phyloP scores from a whole-genome alignment of 2,113 vertebrate genomes.

The Brachyhypopomus occidentalis region DNA sequence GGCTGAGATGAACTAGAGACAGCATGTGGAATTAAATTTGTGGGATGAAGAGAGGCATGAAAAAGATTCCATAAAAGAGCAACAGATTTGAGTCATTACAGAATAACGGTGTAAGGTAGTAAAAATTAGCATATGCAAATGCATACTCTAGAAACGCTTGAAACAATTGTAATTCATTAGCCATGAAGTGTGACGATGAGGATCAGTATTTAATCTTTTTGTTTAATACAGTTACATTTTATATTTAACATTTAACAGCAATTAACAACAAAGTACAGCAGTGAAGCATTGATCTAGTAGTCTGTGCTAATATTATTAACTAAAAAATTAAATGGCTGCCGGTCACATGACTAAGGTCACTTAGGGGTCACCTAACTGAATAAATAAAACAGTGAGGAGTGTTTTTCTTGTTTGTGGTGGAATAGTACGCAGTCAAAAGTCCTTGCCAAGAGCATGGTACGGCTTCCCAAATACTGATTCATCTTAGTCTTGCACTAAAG shows the following conservation, averaged over 20 bases:
- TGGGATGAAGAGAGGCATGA: neutral
- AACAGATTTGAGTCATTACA: neutral
- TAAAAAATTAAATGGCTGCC: neutral
- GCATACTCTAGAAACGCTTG: neutral
- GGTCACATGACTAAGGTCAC: slow-evolving; percentile 9
- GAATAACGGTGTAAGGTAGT: neutral
- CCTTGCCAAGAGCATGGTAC: neutral
- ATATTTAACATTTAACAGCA: neutral
- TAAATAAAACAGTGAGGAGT: slow-evolving; percentile 10
- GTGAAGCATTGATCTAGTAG: neutral
- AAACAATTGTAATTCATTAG: slow-evolving; percentile 19
- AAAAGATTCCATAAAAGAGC: neutral
- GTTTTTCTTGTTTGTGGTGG: slow-evolving; percentile 5
- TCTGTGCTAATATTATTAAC: slow-evolving; percentile 4
- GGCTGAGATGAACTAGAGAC: neutral
- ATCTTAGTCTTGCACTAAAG: neutral
- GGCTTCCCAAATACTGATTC: neutral
- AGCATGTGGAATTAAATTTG: slow-evolving; percentile 9
- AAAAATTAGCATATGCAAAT: neutral
- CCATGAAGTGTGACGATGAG: neutral
- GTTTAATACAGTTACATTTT: neutral
- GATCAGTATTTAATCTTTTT: neutral
- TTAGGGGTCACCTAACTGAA: neutral
- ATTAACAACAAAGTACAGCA: neutral
- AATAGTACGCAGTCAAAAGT: neutral